phyloP scores from a whole-genome alignment of 2,113 vertebrate genomes.

The Centropus bengalensis region DNA sequence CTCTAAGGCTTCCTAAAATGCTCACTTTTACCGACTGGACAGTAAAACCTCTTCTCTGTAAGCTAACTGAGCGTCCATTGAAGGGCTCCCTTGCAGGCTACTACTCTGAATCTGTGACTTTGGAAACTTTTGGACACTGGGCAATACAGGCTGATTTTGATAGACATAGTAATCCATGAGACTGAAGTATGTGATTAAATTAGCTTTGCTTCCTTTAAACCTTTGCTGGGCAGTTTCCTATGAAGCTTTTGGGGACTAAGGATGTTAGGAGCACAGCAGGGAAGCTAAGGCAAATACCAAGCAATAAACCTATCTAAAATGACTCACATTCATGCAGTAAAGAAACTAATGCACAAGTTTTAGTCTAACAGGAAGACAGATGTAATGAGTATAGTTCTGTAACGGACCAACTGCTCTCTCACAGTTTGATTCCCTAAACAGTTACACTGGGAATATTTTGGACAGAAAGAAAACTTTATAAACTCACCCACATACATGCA shows the following conservation, averaged over 20 bases:
- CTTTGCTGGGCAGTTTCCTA: neutral
- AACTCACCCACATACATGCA: slow-evolving; percentile 22
- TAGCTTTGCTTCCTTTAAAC: neutral
- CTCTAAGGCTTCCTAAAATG: neutral
- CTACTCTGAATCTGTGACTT: neutral
- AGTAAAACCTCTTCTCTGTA: neutral
- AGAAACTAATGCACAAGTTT: slow-evolving; percentile 56
- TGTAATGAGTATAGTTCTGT: slow-evolving; percentile 42
- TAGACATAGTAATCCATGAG: neutral
- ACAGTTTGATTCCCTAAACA: slow-evolving; percentile 61
- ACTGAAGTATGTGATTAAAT: neutral
- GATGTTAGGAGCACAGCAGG: neutral
- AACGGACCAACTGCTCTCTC: slow-evolving; percentile 54
- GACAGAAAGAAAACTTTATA: slow-evolving; percentile 27
- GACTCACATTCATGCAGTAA: slow-evolving; percentile 26
- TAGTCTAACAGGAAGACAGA: slow-evolving; percentile 56
- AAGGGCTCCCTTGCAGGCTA: neutral
- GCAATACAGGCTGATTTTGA: neutral
- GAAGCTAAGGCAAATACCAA: neutral
- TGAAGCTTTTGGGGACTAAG: neutral
- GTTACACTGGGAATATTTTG: slow-evolving; percentile 26
- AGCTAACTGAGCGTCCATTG: neutral
- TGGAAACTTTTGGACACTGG: neutral
- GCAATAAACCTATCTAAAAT: slow-evolving; percentile 28
- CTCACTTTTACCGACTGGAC: neutral